These are phyloP conservation scores for Ceratosolen fusciceps DNA, from an alignment of 1,140 invertebrate genomes.

Conservation along the genomic window DNA sequence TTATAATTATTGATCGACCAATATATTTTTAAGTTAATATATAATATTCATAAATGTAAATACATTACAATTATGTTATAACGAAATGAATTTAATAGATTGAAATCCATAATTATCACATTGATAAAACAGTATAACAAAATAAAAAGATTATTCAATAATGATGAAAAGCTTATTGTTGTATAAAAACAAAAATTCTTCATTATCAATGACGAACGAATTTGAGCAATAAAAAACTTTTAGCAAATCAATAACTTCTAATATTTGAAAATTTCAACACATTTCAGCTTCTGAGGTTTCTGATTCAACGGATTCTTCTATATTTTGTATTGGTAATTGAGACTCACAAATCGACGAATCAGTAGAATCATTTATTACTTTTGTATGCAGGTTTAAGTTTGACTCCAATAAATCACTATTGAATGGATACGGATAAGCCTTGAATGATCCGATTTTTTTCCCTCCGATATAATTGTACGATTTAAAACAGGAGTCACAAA, in stretches of 20 bases:
- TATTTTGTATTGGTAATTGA: not conserved
- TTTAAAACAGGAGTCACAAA: conserved; percentile 77
- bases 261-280: not conserved
- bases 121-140: too few species aligned
- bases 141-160: too few species aligned
- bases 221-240: too few species aligned
- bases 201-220: too few species aligned
- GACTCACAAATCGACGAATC: not conserved
- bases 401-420: conserved; percentile 49
- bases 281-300: not conserved
- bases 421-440: conserved; percentile 65
- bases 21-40: too few species aligned
- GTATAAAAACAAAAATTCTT: too few species aligned
- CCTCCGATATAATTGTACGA: conserved; percentile 77
- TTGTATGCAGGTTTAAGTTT: not conserved
- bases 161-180: too few species aligned
- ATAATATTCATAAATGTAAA: too few species aligned
- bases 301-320: not conserved
- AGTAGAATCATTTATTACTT: not conserved
- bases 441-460: conserved; percentile 68
- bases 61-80: too few species aligned
- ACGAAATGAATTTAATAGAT: too few species aligned
- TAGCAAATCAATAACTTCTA: not conserved
- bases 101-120: too few species aligned
- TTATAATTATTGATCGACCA: too few species aligned